Evolutionary conservation across 2,888 invertebrate species (phyloP), one percentile per base, ranked within the genome.

Genomic region (Drosophila mulleri): DNA sequence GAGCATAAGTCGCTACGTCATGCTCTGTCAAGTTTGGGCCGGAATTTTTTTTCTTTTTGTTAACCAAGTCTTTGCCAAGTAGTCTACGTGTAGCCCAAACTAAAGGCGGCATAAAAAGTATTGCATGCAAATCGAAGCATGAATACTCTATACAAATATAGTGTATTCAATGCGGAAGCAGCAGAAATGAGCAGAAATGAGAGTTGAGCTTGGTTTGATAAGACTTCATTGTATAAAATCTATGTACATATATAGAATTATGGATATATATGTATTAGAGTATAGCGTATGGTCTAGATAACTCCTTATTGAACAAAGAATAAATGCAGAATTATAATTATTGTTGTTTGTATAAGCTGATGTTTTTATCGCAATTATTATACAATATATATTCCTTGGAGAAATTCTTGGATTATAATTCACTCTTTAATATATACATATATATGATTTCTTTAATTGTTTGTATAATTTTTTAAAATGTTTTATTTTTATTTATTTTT

Each of bases 21-120:
- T 74, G 75, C 45, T 45, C 12, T 14, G 45, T 39, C 67, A 69
- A 52, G 63, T 60, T 78, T 72, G 68, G 56, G 62, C 54, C 58
- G 45, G 57, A 29, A 63, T 75, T 78, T 26, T 29, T 11, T 80
- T 75, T 78, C 2, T 14, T 14, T 23, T 80, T 80, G 60, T 68
- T 67, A 65, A 59, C 81, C 78, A 74, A 78, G 73, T 78, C 87
- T 84, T 84, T 84, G 82, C 87, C 87, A 78, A 78, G 84, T 66
- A 83, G 81, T 81, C 86, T 81, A 56, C 75, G 65, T 58, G 35
- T 53, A 62, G 63, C 60, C 66, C 44, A 69, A 75, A 80, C 41
- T 58, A 58, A 45, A 53, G 7, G 42, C 35, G 20, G 7, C 6
- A 41, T 29, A 18, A 14, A 23, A 32, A 12, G 6, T 18, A 23